Conservation (phyloP, 2,113 vertebrate genomes). For the Trachemys scripta region DNA sequence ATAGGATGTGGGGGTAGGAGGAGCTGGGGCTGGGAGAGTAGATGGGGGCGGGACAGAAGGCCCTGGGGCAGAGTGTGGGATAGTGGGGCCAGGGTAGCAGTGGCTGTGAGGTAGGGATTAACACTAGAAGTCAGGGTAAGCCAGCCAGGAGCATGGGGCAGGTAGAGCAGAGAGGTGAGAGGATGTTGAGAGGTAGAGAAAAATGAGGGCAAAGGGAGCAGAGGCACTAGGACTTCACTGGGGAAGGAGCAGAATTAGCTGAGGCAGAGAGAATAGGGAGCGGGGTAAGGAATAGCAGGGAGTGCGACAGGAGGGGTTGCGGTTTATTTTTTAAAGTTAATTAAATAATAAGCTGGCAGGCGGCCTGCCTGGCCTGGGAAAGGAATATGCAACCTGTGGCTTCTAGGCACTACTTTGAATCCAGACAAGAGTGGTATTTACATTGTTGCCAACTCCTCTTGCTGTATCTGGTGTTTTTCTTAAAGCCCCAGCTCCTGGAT, state of each 20-base stretch:
- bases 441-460: neutral
- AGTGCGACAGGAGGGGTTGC: too few relatives aligned
- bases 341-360: neutral
- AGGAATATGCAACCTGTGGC: rapidly evolving
- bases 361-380: neutral
- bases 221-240: neutral
- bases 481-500: too few relatives aligned
- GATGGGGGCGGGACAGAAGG: rapidly evolving
- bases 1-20: rapidly evolving
- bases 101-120: neutral
- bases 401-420: neutral
- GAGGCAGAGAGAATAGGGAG: neutral
- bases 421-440: neutral
- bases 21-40: neutral
- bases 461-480: neutral
- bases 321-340: neutral
- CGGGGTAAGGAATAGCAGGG: neutral
- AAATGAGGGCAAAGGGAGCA: neutral
- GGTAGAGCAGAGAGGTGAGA: neutral
- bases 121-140: neutral
- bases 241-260: neutral
- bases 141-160: neutral
- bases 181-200: neutral
- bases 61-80: neutral
- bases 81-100: neutral